A percentile compares a stretch with the other conserved stretches of the same genome.
phyloP scores from a whole-genome alignment of 2,113 vertebrate genomes.

The Saccopteryx bilineata region DNA sequence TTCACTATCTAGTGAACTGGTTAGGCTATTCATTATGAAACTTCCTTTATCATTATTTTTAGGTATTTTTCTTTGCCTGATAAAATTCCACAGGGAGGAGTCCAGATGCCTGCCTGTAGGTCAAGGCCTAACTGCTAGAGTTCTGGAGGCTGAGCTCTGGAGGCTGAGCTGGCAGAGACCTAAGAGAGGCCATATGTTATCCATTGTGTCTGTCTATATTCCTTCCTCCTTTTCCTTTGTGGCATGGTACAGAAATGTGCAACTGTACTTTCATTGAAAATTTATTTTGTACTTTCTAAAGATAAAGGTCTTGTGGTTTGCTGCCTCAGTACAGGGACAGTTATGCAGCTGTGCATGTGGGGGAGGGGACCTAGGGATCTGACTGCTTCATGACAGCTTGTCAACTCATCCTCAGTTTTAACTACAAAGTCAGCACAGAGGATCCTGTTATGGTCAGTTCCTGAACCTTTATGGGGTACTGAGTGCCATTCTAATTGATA shows the following conservation, averaged over 20 bases:
- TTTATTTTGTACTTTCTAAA: neutral
- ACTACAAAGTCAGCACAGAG: neutral
- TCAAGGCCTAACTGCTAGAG: neutral
- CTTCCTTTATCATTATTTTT: constrained; percentile 23
- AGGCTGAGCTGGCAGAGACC: neutral
- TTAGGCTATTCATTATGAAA: constrained; percentile 1
- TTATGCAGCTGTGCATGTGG: neutral
- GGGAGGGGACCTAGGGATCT: neutral
- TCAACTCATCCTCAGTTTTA: constrained; percentile 13
- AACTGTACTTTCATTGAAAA: neutral
- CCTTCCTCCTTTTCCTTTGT: neutral
- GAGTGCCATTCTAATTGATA: neutral
- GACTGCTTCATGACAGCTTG: neutral
- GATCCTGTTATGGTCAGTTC: neutral
- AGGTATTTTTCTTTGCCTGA: constrained; percentile 31
- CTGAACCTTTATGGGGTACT: neutral
- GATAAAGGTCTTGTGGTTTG: constrained; percentile 19
- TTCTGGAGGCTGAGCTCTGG: neutral
- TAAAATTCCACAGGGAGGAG: constrained; percentile 44
- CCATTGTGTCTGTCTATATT: neutral
- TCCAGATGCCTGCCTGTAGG: neutral
- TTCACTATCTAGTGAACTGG: neutral
- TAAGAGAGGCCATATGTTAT: neutral
- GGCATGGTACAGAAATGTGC: neutral
- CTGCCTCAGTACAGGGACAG: neutral